Conservation (phyloP, 2,797 vertebrate genomes). For the Sebastes taczanowskii region DNA sequence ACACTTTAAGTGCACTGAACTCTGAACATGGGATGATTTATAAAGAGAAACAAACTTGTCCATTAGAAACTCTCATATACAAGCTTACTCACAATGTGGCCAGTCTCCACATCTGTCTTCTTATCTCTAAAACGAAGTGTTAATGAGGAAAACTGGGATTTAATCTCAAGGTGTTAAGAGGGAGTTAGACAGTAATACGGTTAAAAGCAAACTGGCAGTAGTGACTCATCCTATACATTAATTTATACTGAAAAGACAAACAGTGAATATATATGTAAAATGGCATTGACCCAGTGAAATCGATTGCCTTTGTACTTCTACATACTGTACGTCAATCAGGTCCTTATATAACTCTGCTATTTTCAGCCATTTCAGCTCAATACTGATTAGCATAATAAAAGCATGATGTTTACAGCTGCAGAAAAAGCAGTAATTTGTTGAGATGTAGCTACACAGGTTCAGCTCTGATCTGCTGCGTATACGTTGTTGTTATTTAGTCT, state of each 20-base stretch:
- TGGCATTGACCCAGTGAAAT: neutral
- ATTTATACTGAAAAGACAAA: neutral
- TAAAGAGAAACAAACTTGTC: neutral
- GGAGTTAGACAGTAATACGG: neutral
- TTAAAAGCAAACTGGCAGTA: neutral
- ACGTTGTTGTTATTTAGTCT: neutral
- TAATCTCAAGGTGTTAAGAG: neutral
- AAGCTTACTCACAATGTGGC: neutral
- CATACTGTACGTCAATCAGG: neutral
- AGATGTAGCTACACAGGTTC: neutral
- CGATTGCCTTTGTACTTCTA: neutral
- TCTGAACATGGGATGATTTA: conserved; percentile 2
- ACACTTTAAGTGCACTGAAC: conserved; percentile 2
- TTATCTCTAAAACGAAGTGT: neutral
- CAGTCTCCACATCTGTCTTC: neutral
- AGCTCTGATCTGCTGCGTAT: neutral
- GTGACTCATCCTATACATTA: neutral
- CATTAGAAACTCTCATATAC: neutral
- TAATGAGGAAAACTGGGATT: neutral
- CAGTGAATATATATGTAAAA: neutral
- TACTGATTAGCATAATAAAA: conserved; percentile 7
- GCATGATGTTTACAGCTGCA: neutral
- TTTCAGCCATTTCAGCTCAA: neutral
- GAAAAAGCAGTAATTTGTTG: neutral
- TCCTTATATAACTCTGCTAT: neutral